Evolutionary conservation across 2,113 vertebrate genomes (phyloP).

Genomic region (Microtus pennsylvanicus): DNA sequence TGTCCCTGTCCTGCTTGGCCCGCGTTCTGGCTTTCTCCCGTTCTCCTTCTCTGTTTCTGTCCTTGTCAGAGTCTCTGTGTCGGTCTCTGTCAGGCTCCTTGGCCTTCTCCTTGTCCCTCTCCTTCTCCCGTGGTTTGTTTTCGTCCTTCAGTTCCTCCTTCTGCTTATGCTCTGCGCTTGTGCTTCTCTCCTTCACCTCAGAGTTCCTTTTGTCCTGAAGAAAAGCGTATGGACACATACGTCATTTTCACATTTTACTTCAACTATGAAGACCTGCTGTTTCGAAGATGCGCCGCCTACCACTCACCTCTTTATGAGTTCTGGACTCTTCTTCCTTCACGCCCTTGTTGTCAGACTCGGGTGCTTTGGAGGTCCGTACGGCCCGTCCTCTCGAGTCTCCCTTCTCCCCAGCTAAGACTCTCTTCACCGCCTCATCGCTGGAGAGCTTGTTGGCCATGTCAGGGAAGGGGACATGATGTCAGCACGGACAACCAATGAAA

Average conservation of each 20-base stretch:
- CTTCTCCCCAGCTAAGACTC: conserved; percentile 92
- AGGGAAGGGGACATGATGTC: background rate
- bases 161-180: conserved; percentile 88
- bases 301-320: conserved; percentile 86
- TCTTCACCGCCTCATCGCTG: conserved; percentile 95
- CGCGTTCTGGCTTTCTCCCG: conserved; percentile 68
- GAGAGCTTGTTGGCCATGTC: conserved; percentile 85
- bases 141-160: conserved; percentile 88
- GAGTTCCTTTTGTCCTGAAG: conserved; percentile 87
- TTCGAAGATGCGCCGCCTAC: rapidly evolving
- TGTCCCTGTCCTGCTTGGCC: conserved; percentile 73
- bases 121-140: conserved; percentile 85
- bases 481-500: rapidly evolving
- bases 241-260: rapidly evolving
- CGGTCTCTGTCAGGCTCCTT: conserved; percentile 74
- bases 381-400: conserved; percentile 87
- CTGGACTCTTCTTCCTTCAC: conserved; percentile 83
- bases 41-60: conserved; percentile 73
- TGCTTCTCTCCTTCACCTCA: conserved; percentile 88
- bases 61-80: conserved; percentile 71
- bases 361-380: conserved; percentile 86
- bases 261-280: background rate
- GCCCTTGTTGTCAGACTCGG: conserved; percentile 89
- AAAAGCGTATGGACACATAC: rapidly evolving
- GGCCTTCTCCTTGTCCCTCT: conserved; percentile 74